Percentiles rank a stretch among this genome's conserved stretches.
Evolutionary conservation across 2,797 vertebrate genomes (phyloP).

Genomic region (Aulostomus chinensis): DNA sequence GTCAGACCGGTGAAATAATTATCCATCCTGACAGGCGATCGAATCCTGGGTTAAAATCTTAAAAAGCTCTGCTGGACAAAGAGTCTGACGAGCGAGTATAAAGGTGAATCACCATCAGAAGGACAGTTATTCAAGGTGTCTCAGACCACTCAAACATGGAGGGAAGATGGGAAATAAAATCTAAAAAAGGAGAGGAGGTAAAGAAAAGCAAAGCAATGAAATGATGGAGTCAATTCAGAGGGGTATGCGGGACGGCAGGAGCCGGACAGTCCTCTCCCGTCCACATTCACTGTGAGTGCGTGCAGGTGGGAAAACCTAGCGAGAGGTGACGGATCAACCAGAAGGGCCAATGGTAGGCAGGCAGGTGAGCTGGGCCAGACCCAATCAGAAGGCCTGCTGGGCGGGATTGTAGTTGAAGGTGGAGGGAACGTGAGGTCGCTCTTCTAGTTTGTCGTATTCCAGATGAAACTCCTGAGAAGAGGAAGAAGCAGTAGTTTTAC

Average conservation of each 20-base stretch:
- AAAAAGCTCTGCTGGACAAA: slow-evolving; percentile 69
- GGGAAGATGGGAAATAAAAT: slow-evolving; percentile 76
- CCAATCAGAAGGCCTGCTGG: slow-evolving; percentile 97
- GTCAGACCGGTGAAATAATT: slow-evolving; percentile 51
- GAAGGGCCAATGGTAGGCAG: slow-evolving; percentile 90
- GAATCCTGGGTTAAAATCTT: slow-evolving; percentile 36
- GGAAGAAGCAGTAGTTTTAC: no score
- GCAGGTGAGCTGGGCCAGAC: slow-evolving; percentile 58
- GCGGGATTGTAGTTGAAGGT: slow-evolving; percentile 97
- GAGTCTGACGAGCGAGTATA: slow-evolving; percentile 60
- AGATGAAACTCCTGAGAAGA: slow-evolving; percentile 89
- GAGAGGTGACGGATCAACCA: slow-evolving; percentile 83
- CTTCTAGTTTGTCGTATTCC: slow-evolving; percentile 96
- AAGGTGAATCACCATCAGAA: slow-evolving; percentile 50
- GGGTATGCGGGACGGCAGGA: slow-evolving; percentile 71
- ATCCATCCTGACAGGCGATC: slow-evolving; percentile 75
- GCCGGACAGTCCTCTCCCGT: slow-evolving; percentile 55
- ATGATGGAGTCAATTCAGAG: slow-evolving; percentile 88
- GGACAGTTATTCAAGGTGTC: slow-evolving; percentile 53
- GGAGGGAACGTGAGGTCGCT: slow-evolving; percentile 95
- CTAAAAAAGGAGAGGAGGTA: slow-evolving; percentile 55
- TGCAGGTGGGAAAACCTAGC: slow-evolving; percentile 81
- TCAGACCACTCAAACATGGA: slow-evolving; percentile 44
- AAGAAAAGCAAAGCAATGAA: slow-evolving; percentile 70
- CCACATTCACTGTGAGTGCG: slow-evolving; percentile 82